Base-by-base conservation (phyloP, 1,140 invertebrate genomes). In the Euwallacea fornicatus region DNA sequence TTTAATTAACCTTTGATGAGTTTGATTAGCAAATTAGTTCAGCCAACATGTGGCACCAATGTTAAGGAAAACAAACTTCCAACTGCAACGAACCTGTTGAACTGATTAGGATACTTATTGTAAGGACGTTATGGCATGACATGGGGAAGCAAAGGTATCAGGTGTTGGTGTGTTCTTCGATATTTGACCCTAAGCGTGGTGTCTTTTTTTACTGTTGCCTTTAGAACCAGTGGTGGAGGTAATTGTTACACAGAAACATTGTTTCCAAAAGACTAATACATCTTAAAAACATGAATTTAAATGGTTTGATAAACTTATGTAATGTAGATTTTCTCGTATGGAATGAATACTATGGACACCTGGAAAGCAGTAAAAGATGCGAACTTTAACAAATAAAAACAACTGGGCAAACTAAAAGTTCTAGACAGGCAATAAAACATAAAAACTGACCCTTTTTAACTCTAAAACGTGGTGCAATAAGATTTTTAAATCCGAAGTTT, bases 81-180 rank as follows among this genome's bases (percentile, higher is more conserved):
- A 50, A 13, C 46, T 11, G 46, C 42, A 66, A 7, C 50, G 64
- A 54, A 42, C 33, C n/a, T 43, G n/a, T 55, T 62, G 67, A 69
- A 69, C 67, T 69, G 67, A 69, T 69, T 69, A 63, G 67, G 67
- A 69, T 69, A 69, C 67, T 69, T 69, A 69, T 69, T 69, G 67
- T 69, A 69, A 61, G 59, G 60, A 69, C 67, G 67, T 69, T 69
- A 69, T 69, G 67, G 67, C 67, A 69, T 69, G 67, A 69, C 67
- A 61, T 62, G 67, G 60, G 60, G 60, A 69, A 59, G 60, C 61
- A 69, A 69, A 63, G 60, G 67, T 62, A 69, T 69, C 67, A 69
- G 67, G 67, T 69, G 67, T 69, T 62, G 42, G 56, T 62, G 47
- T 61, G 46, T 62, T 69, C 67, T 69, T 61, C 67, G 67, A 69